These are phyloP conservation scores for Aphidoletes aphidimyza DNA, from an alignment of 2,888 invertebrate genomes.

Conservation along the genomic window DNA sequence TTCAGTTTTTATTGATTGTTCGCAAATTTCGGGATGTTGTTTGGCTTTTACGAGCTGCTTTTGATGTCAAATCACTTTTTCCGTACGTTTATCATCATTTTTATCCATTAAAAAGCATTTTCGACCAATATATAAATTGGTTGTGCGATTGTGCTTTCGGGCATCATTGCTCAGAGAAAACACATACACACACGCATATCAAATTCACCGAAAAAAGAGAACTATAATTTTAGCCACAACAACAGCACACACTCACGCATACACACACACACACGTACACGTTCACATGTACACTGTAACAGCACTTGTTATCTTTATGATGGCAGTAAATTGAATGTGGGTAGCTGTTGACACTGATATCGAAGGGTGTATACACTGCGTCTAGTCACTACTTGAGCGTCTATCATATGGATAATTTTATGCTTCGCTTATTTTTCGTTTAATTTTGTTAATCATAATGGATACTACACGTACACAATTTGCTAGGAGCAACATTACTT, in stretches of 20 bases:
- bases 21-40: not conserved
- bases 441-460: constrained; percentile 52
- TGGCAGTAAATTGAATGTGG: not conserved
- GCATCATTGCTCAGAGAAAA: not conserved
- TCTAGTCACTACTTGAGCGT: not conserved
- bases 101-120: constrained; percentile 35
- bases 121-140: not conserved
- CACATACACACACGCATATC: not conserved
- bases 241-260: too few relatives aligned
- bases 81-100: not conserved
- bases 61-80: not conserved
- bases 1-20: not conserved
- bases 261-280: not conserved
- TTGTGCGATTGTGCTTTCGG: constrained; percentile 32
- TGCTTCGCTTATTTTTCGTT: constrained; percentile 45
- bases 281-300: not conserved
- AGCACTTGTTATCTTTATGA: not conserved
- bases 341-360: not conserved
- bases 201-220: too few relatives aligned
- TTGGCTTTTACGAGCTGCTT: not conserved
- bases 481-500: not conserved
- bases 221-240: too few relatives aligned
- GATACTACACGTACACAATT: constrained; percentile 28
- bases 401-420: constrained; percentile 44
- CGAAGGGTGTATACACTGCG: not conserved